Conservation (phyloP, 2,797 vertebrate genomes). For the Anomalospiza imberbis region DNA sequence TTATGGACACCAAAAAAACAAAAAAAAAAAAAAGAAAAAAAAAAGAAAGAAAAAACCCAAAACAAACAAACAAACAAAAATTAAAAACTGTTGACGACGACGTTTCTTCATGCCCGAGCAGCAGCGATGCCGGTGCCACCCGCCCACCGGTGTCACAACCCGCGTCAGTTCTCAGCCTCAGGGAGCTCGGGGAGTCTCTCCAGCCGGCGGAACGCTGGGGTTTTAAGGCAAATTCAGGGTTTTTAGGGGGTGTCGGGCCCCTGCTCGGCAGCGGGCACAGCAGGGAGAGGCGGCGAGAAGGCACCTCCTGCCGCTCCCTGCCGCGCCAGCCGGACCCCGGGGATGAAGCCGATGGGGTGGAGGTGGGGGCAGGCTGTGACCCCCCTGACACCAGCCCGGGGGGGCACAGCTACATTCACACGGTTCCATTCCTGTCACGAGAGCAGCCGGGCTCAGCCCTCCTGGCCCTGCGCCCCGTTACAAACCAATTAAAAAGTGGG, state of each 20-base stretch:
- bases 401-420: slow-evolving; percentile 42
- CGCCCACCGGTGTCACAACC: not conserved
- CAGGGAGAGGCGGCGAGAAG: not conserved
- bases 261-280: not conserved
- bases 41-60: not conserved
- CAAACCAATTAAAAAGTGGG: not conserved
- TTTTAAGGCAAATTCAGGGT: slow-evolving; percentile 41
- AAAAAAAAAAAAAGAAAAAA: too few species aligned
- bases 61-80: not conserved
- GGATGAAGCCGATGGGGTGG: not conserved
- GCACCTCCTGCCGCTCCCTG: not conserved
- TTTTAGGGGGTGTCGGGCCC: not conserved
- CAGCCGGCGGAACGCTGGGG: not conserved
- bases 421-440: slow-evolving; percentile 34
- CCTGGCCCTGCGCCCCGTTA: not conserved
- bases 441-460: not conserved
- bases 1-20: not conserved
- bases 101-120: not conserved
- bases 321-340: not conserved
- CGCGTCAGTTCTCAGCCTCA: not conserved
- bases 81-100: not conserved
- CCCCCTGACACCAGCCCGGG: not conserved
- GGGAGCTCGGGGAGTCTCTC: not conserved
- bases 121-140: not conserved
- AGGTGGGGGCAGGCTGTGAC: not conserved